phyloP scores from a whole-genome alignment of 1,140 invertebrate species.

The Trachymyrmex septentrionalis region DNA sequence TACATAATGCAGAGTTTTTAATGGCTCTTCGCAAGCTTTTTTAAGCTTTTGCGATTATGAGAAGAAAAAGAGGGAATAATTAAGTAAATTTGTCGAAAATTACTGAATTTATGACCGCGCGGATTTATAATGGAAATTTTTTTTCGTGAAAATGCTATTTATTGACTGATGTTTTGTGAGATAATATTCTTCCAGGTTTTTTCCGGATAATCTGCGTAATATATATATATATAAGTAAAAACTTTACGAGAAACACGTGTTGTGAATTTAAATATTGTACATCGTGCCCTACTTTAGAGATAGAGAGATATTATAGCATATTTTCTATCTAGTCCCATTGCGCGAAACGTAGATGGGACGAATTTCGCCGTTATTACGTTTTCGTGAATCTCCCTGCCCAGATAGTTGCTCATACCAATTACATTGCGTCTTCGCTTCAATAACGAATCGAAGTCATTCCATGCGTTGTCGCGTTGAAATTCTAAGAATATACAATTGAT shows the following conservation, averaged over 20 bases:
- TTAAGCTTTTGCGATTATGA: constrained; percentile 1
- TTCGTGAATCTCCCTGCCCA: not conserved
- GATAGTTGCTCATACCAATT: not conserved
- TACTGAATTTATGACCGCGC: not conserved
- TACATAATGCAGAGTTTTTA: constrained; percentile 15
- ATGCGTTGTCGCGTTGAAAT: not conserved
- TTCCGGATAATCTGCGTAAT: constrained; percentile 24
- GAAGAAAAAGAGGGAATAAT: not conserved
- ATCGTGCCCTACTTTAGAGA: constrained; percentile 29
- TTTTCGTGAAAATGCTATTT: not conserved
- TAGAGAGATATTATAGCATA: constrained; percentile 33
- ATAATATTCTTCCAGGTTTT: constrained; percentile 43
- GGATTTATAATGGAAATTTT: not conserved
- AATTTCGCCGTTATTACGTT: constrained; percentile 11
- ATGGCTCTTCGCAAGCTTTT: constrained; percentile 11
- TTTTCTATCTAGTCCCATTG: constrained; percentile 26
- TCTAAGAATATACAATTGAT: constrained; percentile 15
- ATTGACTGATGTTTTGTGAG: not conserved
- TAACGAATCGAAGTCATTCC: constrained; percentile 11
- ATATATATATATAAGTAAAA: constrained; percentile 5
- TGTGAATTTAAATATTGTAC: constrained; percentile 46
- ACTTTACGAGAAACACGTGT: constrained; percentile 29
- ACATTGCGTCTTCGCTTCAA: constrained; percentile 32
- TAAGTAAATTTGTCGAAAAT: not conserved
- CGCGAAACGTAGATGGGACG: constrained; percentile 22